Evolutionary conservation across 2,113 vertebrate species (phyloP), one percentile per base, ranked within the genome.

Genomic region (Hemicordylus capensis): DNA sequence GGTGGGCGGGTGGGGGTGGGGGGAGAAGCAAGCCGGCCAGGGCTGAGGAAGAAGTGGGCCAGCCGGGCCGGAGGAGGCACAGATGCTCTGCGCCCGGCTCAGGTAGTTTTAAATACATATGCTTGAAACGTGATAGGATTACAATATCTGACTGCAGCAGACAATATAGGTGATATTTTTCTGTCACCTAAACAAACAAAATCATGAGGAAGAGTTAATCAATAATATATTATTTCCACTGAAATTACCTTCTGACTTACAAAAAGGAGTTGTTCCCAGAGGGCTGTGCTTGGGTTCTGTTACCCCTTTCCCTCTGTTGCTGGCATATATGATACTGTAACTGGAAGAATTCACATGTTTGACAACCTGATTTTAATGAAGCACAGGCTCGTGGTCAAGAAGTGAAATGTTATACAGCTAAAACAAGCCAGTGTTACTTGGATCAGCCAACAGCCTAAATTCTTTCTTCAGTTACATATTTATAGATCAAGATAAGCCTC

Each of bases 171-270:
- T 89, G 89, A 88, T 81, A 82, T 2, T 72, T 88, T 90, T 88
- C 80, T 83, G 46, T 88, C 84, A 80, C 39, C 84, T 76, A 81
- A 76, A 85, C 91, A 92, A 66, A 90, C 87, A 73, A 90, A 93
- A 89, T 51, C 59, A 83, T 88, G 81, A 93, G 61, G 69, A 79
- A 86, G 73, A 80, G 51, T 48, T 39, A 58, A 91, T 93, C 70
- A 93, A 87, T 93, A 92, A 91, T 93, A 94, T 63, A 89, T 87
- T 90, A 75, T 70, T 89, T 94, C 73, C 90, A 88, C 69, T 91
- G 87, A 87, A 85, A 75, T 51, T 93, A 85, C 92, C 66, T 92
- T 90, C 70, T 91, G 44, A 17, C 48, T 89, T 90, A 83, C 22
- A 22, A 80, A 77, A 91, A 78, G 15, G 59, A 28, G 59, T 54